These are phyloP conservation scores for Drosophila conformis DNA, from an alignment of 2,888 invertebrate genomes.

Conservation along the genomic window DNA sequence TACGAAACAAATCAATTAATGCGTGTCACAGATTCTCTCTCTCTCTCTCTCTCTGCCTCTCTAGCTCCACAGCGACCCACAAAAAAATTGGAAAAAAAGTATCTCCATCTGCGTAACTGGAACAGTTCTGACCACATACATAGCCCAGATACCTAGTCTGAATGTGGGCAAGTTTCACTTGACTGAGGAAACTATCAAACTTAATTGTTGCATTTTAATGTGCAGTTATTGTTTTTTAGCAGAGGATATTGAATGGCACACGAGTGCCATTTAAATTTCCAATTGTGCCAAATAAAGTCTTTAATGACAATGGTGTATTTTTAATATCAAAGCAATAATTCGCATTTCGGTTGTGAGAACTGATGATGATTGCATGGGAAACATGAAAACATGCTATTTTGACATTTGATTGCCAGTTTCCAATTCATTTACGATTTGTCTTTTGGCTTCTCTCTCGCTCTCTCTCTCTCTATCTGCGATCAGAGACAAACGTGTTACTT, in stretches of 20 bases:
- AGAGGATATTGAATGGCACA: conserved; percentile 54
- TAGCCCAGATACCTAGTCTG: neutral
- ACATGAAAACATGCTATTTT: conserved; percentile 32
- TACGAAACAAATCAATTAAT: conserved; percentile 81
- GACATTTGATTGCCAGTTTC: conserved; percentile 37
- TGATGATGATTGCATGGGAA: conserved; percentile 54
- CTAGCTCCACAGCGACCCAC: conserved; percentile 7
- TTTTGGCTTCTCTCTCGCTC: neutral
- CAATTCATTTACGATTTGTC: conserved; percentile 36
- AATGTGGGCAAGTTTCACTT: conserved; percentile 29
- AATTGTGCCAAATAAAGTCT: conserved; percentile 57
- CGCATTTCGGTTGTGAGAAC: conserved; percentile 2
- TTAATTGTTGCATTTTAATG: conserved; percentile 54
- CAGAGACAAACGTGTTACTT: neutral
- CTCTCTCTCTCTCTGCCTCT: neutral
- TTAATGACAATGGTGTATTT: conserved; percentile 32
- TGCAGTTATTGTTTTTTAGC: conserved; percentile 33
- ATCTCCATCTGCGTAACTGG: conserved; percentile 20
- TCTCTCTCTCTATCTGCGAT: neutral
- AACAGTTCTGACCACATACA: conserved; percentile 47
- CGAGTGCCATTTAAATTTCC: conserved; percentile 42
- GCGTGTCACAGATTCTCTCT: conserved; percentile 44
- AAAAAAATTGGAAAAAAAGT: conserved; percentile 6
- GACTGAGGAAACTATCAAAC: conserved; percentile 41
- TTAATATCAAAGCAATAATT: conserved; percentile 27